Evolutionary conservation across 1,140 invertebrate species (phyloP), one percentile per base, ranked within the genome.

Genomic region (Pararge aegeria): DNA sequence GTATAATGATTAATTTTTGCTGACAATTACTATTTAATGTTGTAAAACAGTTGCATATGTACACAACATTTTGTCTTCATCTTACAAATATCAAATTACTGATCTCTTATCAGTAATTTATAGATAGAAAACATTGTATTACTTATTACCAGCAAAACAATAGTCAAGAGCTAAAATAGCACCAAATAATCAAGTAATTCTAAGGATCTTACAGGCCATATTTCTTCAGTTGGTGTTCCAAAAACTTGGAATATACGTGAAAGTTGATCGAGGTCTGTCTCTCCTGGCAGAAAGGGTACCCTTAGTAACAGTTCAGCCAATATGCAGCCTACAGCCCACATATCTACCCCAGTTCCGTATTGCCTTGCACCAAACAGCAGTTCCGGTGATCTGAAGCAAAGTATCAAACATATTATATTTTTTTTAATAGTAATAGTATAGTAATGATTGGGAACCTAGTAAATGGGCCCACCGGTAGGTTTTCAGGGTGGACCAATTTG

Each of bases 251-350:
- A 99, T 73, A 99, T 99, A 81, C 94, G 96, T 0, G 96, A 96
- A 1, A 99, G 87, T 77, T 99, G 98, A 91, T 99, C 98, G 37
- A 99, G 90, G 90, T 99, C 98, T 6, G 97, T 96, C 73, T 99
- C 98, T 21, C 98, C 98, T 21, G 98, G 97, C 48, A 99, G 92
- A 72, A 99, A 97, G 1, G 99, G 98, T 10, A 95, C 94, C 70
- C 98, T 90, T 9, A 99, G 90, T 49, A 99, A 87, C 12, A 99
- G 90, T 90, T 99, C 99, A 0, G 97, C 98, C 61, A 99, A 81
- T 80, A 99, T 99, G 87, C 99, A 99, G 5, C 98, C 98, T 9
- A 98, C 93, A 12, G 98, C 98, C 98, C 98, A 99, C 91, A 99
- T 98, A 78, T 99, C 99, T n/a, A 99, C 95, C 5, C 97, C 97